phyloP scores from a whole-genome alignment of 2,888 invertebrate genomes.

The Orchesellides sinensis region DNA sequence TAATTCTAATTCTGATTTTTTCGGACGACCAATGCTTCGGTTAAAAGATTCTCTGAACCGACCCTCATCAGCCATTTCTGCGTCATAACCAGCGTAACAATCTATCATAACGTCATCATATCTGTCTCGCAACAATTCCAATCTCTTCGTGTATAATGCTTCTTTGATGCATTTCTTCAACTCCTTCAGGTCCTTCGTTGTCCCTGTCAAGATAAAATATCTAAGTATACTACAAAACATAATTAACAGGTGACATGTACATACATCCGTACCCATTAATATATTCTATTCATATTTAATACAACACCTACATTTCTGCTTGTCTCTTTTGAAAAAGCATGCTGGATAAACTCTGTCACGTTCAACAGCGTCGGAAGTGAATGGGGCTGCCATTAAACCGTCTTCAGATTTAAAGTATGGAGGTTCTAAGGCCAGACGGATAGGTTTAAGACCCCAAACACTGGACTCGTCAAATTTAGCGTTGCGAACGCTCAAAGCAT shows the following conservation, averaged over 20 bases:
- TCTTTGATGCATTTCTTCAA: conserved; percentile 65
- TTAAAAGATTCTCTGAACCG: too few relatives aligned
- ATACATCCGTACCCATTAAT: too few relatives aligned
- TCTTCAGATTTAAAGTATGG: conserved; percentile 71
- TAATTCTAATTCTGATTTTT: conserved; percentile 53
- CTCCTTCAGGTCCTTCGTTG: conserved; percentile 63
- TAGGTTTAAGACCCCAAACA: conserved; percentile 67
- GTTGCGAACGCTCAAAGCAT: background rate
- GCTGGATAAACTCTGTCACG: background rate
- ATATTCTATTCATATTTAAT: too few relatives aligned
- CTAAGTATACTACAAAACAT: too few relatives aligned
- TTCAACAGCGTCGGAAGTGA: conserved; percentile 17
- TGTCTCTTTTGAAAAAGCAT: conserved; percentile 61
- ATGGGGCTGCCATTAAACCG: conserved; percentile 45
- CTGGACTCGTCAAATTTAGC: conserved; percentile 66
- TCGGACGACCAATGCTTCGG: conserved; percentile 63
- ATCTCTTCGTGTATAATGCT: conserved; percentile 24
- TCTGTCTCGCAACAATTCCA: conserved; percentile 22
- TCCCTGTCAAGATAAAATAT: conserved; percentile 65
- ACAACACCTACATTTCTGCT: conserved; percentile 69
- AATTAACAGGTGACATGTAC: too few relatives aligned
- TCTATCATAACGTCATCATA: conserved; percentile 53
- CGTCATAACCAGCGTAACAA: too few relatives aligned
- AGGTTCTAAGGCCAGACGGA: conserved; percentile 53
- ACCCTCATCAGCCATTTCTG: too few relatives aligned